phyloP scores from a whole-genome alignment of 2,797 vertebrate genomes.

The Serranus cabrilla region DNA sequence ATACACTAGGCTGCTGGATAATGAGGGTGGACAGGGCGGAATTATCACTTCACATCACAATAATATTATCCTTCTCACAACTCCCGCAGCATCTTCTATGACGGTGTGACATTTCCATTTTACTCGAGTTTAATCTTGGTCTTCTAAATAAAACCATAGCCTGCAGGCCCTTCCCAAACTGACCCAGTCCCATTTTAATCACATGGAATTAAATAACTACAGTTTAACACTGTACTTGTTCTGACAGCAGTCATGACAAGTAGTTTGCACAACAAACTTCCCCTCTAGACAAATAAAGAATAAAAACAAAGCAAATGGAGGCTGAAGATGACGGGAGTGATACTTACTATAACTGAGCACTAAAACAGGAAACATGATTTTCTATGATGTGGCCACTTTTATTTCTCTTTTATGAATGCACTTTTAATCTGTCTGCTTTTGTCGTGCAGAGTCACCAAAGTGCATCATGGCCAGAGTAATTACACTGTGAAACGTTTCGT shows the following conservation, averaged over 20 bases:
- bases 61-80: conserved; percentile 86
- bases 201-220: conserved; percentile 89
- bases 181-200: conserved; percentile 88
- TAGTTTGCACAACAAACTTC: conserved; percentile 81
- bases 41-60: conserved; percentile 87
- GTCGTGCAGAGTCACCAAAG: not conserved
- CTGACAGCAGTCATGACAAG: conserved; percentile 88
- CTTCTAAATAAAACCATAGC: conserved; percentile 85
- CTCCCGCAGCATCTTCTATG: conserved; percentile 82
- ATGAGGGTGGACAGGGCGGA: conserved; percentile 83
- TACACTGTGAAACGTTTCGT: not conserved
- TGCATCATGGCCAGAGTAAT: not conserved
- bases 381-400: not conserved
- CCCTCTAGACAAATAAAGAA: conserved; percentile 80
- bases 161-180: conserved; percentile 81
- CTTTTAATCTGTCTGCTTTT: not conserved
- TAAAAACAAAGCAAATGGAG: conserved; percentile 74
- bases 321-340: conserved; percentile 75
- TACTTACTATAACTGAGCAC: conserved; percentile 46
- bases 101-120: conserved; percentile 88
- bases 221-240: conserved; percentile 85
- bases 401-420: not conserved
- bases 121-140: conserved; percentile 86
- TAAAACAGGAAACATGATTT: not conserved
- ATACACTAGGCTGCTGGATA: conserved; percentile 80